These are phyloP conservation scores for Brassicogethes aeneus DNA, from an alignment of 2,888 invertebrate species.

Conservation along the genomic window DNA sequence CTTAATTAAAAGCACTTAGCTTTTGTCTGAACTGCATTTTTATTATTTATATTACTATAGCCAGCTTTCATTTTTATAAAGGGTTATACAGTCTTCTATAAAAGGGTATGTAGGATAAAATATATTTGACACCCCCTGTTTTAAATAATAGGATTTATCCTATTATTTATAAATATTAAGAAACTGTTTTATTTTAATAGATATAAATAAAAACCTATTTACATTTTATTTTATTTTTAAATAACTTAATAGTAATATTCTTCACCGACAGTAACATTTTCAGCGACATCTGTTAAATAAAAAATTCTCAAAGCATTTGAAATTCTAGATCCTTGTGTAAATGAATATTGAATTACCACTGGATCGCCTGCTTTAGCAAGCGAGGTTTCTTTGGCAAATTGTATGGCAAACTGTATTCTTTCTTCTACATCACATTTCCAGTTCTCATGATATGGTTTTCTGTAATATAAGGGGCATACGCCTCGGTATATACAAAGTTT, in stretches of 20 bases:
- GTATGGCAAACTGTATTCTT: not conserved
- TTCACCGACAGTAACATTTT: too few relatives aligned
- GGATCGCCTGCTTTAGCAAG: not conserved
- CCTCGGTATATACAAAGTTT: not conserved
- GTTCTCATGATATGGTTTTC: not conserved
- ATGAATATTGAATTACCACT: not conserved
- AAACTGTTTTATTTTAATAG: not conserved
- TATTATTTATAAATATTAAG: too few relatives aligned
- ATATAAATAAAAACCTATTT: not conserved
- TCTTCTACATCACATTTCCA: not conserved
- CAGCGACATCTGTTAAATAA: too few relatives aligned
- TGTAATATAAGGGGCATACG: not conserved
- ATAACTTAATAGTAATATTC: not conserved
- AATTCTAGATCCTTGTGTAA: not conserved
- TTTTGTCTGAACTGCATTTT: too few relatives aligned
- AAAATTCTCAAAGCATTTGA: not conserved
- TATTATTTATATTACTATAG: too few relatives aligned
- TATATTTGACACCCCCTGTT: too few relatives aligned
- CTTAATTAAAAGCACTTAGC: too few relatives aligned
- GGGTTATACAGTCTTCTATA: too few relatives aligned
- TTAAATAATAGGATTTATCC: too few relatives aligned
- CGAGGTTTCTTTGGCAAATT: not conserved
- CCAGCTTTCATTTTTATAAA: too few relatives aligned
- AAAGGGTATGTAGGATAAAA: too few relatives aligned
- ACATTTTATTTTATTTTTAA: not conserved